Base-by-base conservation (phyloP, 2,797 vertebrate species). In the Scleropages formosus region DNA sequence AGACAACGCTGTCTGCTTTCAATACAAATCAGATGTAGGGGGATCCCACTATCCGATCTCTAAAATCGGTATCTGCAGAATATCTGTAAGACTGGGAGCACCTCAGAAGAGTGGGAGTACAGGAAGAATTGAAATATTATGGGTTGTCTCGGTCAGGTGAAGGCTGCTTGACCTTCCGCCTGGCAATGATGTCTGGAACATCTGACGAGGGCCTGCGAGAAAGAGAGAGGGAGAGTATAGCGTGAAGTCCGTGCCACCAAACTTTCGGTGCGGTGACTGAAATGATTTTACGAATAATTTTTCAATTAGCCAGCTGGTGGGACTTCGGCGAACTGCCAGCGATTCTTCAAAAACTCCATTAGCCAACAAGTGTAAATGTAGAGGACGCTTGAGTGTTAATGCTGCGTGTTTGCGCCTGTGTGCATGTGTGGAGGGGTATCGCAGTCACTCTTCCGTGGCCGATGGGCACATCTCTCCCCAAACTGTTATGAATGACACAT, bases 131-230 rank as follows among this genome's bases (percentile, higher is more conserved):
- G 8, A 39, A 46, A 8, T 61, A 46, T 89, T 84, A 91, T 16
- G 83, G 83, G 76, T 82, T 76, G 62, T 90, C 89, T 80, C 82
- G 84, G 77, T 91, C 91, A 22, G 86, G 71, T 58, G 86, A 72
- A 53, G 85, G 71, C 51, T 82, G 86, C 73, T 90, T 91, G 46
- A 83, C 79, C 83, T 91, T 92, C 68, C 82, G 79, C 75, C 84
- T 84, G 1, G 88, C 85, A 78, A 93, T 84, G 81, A 93, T 84
- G 71, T 92, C 91, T 13, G 91, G 91, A 82, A 90, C 82, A 74
- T 92, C 92, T 76, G 90, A 81, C 53, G 92, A 92, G 47, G 90
- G 88, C 82, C 92, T 93, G 85, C 70, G 83, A 89, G 67, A 82
- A 72, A 85, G 9, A 76, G 77, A 70, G 26, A 80, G 13, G 3